These are phyloP conservation scores for Orthosia incerta DNA, from an alignment of 2,888 invertebrate genomes.

Conservation along the genomic window DNA sequence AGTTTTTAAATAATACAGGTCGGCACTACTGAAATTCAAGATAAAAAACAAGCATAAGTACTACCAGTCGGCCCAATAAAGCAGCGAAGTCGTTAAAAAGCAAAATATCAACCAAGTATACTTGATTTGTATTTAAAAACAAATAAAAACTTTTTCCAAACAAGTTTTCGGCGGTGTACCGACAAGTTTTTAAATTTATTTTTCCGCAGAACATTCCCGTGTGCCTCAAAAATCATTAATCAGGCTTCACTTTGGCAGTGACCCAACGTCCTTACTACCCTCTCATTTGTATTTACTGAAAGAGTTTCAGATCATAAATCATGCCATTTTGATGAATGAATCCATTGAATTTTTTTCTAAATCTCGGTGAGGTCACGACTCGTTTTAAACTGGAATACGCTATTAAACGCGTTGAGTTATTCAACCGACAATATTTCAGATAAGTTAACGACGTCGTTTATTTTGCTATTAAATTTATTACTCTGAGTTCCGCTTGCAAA, in stretches of 20 bases:
- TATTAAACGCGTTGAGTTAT: constrained; percentile 73
- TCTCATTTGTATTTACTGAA: constrained; percentile 90
- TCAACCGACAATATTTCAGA: constrained; percentile 77
- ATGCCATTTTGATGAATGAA: constrained; percentile 88
- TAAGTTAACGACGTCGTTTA: constrained; percentile 78
- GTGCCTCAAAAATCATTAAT: constrained; percentile 88
- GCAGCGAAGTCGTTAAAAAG: constrained; percentile 32
- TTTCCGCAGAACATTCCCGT: constrained; percentile 81
- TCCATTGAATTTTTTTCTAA: constrained; percentile 85
- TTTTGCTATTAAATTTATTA: constrained; percentile 77
- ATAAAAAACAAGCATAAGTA: neutral
- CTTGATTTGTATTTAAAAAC: constrained; percentile 57
- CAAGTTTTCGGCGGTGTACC: constrained; percentile 59
- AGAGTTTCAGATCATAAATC: constrained; percentile 88
- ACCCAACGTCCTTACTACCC: constrained; percentile 88
- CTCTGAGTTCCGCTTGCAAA: constrained; percentile 69
- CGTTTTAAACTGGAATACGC: constrained; percentile 73
- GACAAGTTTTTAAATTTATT: constrained; percentile 83
- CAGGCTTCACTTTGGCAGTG: constrained; percentile 89
- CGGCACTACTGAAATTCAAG: neutral
- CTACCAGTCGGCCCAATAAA: neutral
- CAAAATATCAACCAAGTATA: constrained; percentile 37
- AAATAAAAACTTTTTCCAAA: constrained; percentile 52
- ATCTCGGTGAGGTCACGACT: constrained; percentile 74
- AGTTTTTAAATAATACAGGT: too few relatives aligned